Conservation (phyloP, 2,797 vertebrate genomes). For the Molossus molossus region DNA sequence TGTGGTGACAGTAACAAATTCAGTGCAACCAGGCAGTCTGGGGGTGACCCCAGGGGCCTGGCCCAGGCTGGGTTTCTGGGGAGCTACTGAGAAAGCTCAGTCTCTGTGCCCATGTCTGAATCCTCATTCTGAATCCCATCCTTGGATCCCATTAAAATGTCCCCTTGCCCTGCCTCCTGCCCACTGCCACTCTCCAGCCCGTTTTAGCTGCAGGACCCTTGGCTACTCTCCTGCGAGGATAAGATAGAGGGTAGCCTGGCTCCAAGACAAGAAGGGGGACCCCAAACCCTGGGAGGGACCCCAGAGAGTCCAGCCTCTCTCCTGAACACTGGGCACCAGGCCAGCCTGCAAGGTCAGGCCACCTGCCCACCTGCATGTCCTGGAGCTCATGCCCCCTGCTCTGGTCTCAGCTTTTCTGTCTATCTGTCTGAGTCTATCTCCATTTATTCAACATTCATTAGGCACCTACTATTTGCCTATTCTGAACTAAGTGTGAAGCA, state of each 20-base stretch:
- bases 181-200: neutral
- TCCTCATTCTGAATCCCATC: neutral
- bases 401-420: neutral
- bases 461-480: neutral
- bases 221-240: neutral
- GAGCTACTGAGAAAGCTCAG: constrained; percentile 58
- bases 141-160: neutral
- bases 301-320: constrained; percentile 18
- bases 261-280: neutral
- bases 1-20: constrained; percentile 88
- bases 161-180: neutral
- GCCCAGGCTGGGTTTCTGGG: constrained; percentile 62
- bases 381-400: neutral
- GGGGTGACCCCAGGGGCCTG: constrained; percentile 68
- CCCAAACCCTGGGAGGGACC: neutral
- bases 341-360: fast-evolving
- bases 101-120: neutral
- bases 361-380: neutral
- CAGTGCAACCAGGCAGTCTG: constrained; percentile 84
- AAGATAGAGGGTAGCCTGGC: neutral
- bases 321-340: neutral
- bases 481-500: neutral
- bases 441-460: neutral
- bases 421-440: neutral
- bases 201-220: neutral